Evolutionary conservation across 2,797 vertebrate genomes (phyloP).

Genomic region (Tarsius wallacei): DNA sequence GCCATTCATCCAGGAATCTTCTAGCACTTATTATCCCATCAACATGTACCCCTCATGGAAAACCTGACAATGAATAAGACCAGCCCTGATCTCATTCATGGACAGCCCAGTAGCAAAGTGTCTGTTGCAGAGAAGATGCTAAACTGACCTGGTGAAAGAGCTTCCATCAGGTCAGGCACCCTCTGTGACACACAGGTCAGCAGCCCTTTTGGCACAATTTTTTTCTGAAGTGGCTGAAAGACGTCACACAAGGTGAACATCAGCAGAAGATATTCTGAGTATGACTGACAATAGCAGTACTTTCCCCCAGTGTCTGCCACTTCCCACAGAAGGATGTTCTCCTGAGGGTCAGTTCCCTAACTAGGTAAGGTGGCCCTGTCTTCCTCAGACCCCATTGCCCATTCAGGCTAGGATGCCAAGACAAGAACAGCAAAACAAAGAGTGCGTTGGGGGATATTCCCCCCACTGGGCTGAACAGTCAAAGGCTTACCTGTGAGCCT

Average conservation of each 20-base stretch:
- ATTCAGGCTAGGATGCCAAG: neutral
- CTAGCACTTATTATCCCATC: neutral
- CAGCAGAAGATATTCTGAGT: neutral
- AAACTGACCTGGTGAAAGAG: neutral
- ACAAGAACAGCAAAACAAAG: neutral
- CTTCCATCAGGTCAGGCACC: neutral
- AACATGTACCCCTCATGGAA: neutral
- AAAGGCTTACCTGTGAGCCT: neutral
- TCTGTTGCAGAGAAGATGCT: neutral
- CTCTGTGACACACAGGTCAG: neutral
- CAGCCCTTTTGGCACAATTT: neutral
- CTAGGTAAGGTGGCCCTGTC: neutral
- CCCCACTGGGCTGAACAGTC: neutral
- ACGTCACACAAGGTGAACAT: neutral
- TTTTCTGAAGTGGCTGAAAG: neutral
- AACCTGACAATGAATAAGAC: neutral
- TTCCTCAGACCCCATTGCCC: neutral
- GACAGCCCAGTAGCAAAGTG: neutral
- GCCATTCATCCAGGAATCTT: neutral
- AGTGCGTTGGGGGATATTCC: neutral
- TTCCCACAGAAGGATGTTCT: neutral
- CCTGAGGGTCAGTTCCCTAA: neutral
- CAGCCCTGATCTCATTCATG: neutral
- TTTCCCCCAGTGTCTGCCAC: neutral
- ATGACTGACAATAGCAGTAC: neutral